Percentiles rank a stretch among this genome's conserved stretches.
Conservation (phyloP, 2,113 vertebrate genomes). For the Otis tarda region DNA sequence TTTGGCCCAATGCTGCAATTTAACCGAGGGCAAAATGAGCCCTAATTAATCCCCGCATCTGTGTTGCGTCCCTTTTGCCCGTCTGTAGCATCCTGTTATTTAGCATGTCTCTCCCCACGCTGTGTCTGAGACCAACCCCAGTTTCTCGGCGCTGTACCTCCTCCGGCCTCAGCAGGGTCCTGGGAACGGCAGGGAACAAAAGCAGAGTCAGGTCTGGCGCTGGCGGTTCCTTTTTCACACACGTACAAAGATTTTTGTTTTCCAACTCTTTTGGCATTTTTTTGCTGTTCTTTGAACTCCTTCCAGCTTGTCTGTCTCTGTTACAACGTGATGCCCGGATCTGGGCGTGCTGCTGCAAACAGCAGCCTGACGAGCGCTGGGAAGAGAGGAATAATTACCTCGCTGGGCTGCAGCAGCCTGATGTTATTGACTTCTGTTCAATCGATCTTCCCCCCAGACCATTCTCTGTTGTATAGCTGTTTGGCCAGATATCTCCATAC, state of each 20-base stretch:
- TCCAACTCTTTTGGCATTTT: neutral
- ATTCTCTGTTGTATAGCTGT: conserved; percentile 27
- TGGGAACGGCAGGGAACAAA: neutral
- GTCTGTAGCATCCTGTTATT: neutral
- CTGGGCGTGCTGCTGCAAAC: conserved; percentile 27
- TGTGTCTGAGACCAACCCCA: neutral
- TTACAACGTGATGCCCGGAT: conserved; percentile 23
- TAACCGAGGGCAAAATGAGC: neutral
- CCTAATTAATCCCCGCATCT: neutral
- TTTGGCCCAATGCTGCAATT: neutral
- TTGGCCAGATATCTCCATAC: conserved; percentile 57
- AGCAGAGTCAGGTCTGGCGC: neutral
- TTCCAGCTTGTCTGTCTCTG: conserved; percentile 39
- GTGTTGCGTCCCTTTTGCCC: neutral
- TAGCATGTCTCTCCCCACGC: neutral
- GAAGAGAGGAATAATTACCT: conserved; percentile 64
- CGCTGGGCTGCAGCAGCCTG: conserved; percentile 53
- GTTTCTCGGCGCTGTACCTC: neutral
- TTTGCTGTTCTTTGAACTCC: conserved; percentile 19
- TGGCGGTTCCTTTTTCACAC: neutral
- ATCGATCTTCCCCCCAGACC: conserved; percentile 52
- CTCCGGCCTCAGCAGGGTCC: neutral
- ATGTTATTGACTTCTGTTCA: conserved; percentile 62
- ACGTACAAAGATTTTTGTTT: neutral
- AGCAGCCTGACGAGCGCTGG: neutral